These are phyloP conservation scores for Patella caerulea DNA, from an alignment of 2,888 invertebrate genomes.

Conservation along the genomic window DNA sequence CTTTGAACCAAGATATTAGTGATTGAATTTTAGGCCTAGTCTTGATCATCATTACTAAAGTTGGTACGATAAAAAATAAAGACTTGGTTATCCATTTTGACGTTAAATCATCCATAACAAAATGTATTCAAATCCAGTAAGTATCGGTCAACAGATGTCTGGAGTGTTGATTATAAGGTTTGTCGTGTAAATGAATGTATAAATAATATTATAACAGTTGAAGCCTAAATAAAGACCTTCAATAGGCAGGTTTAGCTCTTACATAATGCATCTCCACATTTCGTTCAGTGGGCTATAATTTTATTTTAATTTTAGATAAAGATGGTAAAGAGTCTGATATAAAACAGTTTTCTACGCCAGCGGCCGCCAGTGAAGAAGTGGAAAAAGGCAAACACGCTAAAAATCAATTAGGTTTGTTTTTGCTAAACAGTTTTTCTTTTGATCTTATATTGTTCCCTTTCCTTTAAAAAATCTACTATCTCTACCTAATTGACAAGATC, in stretches of 20 bases:
- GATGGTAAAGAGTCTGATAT: slow-evolving; percentile 30
- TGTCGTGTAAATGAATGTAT: too few species aligned
- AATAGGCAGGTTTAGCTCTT: neutral
- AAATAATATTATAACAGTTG: too few species aligned
- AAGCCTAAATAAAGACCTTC: neutral
- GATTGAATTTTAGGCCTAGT: too few species aligned
- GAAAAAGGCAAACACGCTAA: slow-evolving; percentile 68
- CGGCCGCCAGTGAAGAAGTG: slow-evolving; percentile 58
- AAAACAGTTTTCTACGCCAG: slow-evolving; percentile 50
- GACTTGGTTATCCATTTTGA: too few species aligned
- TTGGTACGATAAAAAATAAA: too few species aligned
- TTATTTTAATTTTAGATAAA: slow-evolving; percentile 29
- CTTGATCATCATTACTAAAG: too few species aligned
- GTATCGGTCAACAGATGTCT: too few species aligned
- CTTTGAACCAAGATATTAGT: too few species aligned
- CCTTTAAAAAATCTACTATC: neutral
- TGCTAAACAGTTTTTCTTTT: neutral
- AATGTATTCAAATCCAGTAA: too few species aligned
- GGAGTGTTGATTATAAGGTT: too few species aligned
- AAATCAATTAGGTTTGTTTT: slow-evolving; percentile 53
- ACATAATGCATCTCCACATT: neutral
- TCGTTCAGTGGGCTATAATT: neutral
- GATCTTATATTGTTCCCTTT: too few species aligned
- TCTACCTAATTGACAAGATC: neutral
- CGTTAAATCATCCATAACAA: too few species aligned